Percentiles rank a stretch among this genome's conserved stretches.
Evolutionary conservation across 1,140 invertebrate species (phyloP).

Genomic region (Solenopsis fugax): DNA sequence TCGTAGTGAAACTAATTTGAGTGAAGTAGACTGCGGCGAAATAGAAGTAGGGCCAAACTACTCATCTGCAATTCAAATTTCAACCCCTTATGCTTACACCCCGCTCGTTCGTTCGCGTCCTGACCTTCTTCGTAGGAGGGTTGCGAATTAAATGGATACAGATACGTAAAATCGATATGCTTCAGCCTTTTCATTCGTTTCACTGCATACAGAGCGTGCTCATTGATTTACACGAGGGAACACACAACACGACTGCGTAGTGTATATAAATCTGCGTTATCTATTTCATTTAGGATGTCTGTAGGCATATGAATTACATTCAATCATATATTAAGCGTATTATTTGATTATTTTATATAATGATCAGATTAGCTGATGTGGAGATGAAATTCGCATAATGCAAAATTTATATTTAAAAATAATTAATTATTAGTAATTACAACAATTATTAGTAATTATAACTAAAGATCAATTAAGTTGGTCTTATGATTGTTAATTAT

Average conservation of each 20-base stretch:
- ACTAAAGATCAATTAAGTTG: slow-evolving; percentile 21
- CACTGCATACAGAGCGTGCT: not conserved
- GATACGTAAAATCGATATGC: slow-evolving; percentile 77
- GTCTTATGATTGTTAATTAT: not conserved
- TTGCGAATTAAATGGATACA: slow-evolving; percentile 79
- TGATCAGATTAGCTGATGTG: slow-evolving; percentile 38
- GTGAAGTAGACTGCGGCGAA: slow-evolving; percentile 54
- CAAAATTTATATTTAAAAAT: not conserved
- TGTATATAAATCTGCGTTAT: slow-evolving; percentile 57
- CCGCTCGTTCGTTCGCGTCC: slow-evolving; percentile 51
- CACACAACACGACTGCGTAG: not conserved
- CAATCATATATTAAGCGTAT: slow-evolving; percentile 30
- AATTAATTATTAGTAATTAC: slow-evolving; percentile 10
- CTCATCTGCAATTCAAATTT: slow-evolving; percentile 83
- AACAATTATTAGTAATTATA: slow-evolving; percentile 2
- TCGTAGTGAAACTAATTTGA: slow-evolving; percentile 80
- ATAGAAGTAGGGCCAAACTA: slow-evolving; percentile 40
- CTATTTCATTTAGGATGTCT: slow-evolving; percentile 23
- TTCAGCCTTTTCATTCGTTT: slow-evolving; percentile 53
- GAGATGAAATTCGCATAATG: slow-evolving; percentile 25
- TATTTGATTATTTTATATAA: slow-evolving; percentile 24
- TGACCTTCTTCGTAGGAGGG: slow-evolving; percentile 68
- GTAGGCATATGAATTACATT: not conserved
- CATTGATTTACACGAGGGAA: slow-evolving; percentile 47
- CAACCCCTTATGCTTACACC: slow-evolving; percentile 79